Percentiles rank a stretch among this genome's conserved stretches.
These are phyloP conservation scores for Tylochromis polylepis DNA, from an alignment of 2,113 vertebrate genomes.

Conservation along the genomic window DNA sequence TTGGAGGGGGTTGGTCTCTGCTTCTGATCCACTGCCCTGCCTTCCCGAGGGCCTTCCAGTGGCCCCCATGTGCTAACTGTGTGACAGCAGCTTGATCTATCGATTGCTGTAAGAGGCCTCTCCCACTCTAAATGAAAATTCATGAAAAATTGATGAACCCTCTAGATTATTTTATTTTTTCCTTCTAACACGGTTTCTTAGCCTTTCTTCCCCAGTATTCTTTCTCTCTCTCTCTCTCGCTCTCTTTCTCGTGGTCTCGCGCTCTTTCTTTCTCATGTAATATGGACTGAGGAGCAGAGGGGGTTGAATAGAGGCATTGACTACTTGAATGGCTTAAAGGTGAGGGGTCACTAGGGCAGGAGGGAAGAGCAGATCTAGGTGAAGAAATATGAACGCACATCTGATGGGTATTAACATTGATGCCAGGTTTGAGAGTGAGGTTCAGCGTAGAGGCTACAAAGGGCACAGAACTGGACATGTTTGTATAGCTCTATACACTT, in stretches of 20 bases:
- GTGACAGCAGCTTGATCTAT: slow-evolving; percentile 97
- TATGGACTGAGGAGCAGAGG: slow-evolving; percentile 41
- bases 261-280: background rate
- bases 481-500: fast-evolving
- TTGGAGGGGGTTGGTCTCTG: slow-evolving; percentile 22
- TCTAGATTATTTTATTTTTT: slow-evolving; percentile 79
- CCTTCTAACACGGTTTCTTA: slow-evolving; percentile 8
- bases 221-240: background rate
- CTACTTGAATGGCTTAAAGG: slow-evolving; percentile 69
- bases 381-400: slow-evolving; percentile 15
- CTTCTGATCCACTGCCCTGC: slow-evolving; percentile 68
- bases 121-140: slow-evolving; percentile 92
- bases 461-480: background rate
- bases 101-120: slow-evolving; percentile 88
- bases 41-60: slow-evolving; percentile 73
- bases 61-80: slow-evolving; percentile 89
- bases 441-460: background rate
- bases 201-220: background rate
- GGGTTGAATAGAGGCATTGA: slow-evolving; percentile 76
- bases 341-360: slow-evolving; percentile 59
- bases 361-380: slow-evolving; percentile 14
- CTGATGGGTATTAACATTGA: slow-evolving; percentile 9
- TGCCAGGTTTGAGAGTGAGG: background rate
- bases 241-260: background rate
- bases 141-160: slow-evolving; percentile 98